Evolutionary conservation across 2,888 invertebrate species (phyloP), one percentile per base, ranked within the genome.

Genomic region (Cheilosia urbana): DNA sequence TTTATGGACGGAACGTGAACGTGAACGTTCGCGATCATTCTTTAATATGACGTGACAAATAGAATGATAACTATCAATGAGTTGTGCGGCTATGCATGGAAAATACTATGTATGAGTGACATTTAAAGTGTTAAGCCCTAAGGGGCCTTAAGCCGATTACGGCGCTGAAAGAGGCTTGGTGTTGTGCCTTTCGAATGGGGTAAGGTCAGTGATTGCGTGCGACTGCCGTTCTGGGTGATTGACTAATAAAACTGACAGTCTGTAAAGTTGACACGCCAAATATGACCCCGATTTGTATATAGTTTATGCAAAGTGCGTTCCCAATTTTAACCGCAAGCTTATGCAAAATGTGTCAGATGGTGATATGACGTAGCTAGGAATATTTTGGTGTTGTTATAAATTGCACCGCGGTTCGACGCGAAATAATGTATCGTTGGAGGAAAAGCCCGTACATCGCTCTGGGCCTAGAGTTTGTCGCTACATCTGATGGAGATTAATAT

Each of bases 31-130:
- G 49, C 24, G 51, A 27, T 34, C 19, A 27, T 30, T 4, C 57
- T 78, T 69, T 69, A 49, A 40, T 71, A 9, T 58, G 9, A 49
- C 37, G 71, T 78, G 78, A 78, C 78, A 45, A 51, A 68, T 13
- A 55, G 21, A 53, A 24, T 47, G 45, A 62, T 69, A 62, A 34
- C 37, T 15, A 24, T 40, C 42, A 27, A 62, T 30, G 49, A 65
- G 21, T 65, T 6, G 45, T 30, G 13, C 37, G 13, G 13, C 13
- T 37, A 11, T 13, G 9, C 30, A 27, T 27, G 0, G 45, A 3
- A n/a, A 17, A 34, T 24, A 17, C 17, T 19, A 7, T 24, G 19
- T 19, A 24, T 19, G 15, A 34, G 57, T 55, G 45, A 17, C 34
- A 37, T 51, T 40, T 24, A 27, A 37, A 37, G 34, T 40, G 19